A percentile compares a stretch with the other conserved stretches of the same genome.
Conservation (phyloP, 2,797 vertebrate species). For the Intellagama lesueurii region DNA sequence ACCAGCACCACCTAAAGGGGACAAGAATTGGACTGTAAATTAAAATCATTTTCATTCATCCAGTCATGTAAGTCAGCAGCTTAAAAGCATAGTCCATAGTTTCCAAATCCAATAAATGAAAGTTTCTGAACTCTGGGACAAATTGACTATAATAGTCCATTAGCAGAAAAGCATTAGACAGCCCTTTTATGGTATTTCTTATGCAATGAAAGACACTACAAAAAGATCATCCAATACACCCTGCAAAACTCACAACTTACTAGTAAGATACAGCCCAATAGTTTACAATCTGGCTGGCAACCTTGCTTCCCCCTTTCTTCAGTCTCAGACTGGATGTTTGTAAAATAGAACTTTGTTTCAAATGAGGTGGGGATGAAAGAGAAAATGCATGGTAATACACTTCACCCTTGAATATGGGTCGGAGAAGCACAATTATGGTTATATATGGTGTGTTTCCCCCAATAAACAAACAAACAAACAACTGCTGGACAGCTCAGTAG, state of each 20-base stretch:
- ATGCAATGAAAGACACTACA: neutral
- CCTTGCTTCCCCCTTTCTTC: neutral
- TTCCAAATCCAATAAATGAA: neutral
- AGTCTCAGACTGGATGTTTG: neutral
- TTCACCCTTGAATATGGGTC: too few relatives aligned
- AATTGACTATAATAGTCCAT: neutral
- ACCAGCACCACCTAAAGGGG: constrained; percentile 63
- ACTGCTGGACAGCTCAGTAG: too few relatives aligned
- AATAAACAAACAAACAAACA: too few relatives aligned
- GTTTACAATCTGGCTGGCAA: neutral
- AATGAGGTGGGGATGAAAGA: too few relatives aligned
- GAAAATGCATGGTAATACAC: neutral
- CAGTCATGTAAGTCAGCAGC: neutral
- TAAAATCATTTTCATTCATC: neutral
- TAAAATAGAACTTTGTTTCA: neutral
- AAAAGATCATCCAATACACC: neutral
- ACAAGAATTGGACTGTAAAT: neutral
- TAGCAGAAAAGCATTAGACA: neutral
- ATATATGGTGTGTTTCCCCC: too few relatives aligned
- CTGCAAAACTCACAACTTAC: neutral
- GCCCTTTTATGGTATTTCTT: neutral
- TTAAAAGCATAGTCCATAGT: neutral
- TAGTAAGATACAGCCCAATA: neutral
- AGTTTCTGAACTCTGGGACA: neutral
- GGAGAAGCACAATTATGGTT: too few relatives aligned